phyloP scores from a whole-genome alignment of 2,113 vertebrate genomes.

The Hucho hucho region DNA sequence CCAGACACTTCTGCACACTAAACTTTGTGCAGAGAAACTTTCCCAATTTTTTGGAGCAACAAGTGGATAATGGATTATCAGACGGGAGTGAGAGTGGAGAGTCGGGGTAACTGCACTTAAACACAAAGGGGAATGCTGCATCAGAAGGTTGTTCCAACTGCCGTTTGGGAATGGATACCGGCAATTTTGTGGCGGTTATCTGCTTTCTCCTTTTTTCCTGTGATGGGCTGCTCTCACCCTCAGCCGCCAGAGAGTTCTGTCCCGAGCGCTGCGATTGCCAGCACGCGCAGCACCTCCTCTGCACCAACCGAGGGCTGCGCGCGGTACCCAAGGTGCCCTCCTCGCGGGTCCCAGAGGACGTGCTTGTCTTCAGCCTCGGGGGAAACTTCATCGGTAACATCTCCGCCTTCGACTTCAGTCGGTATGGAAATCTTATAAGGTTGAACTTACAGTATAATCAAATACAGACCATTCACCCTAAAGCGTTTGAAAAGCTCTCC shows the following conservation, averaged over 20 bases:
- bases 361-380: constrained; percentile 87
- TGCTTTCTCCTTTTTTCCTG: constrained; percentile 69
- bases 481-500: constrained; percentile 85
- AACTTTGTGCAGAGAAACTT: not conserved
- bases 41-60: constrained; percentile 11
- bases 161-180: constrained; percentile 53
- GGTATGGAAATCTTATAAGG: constrained; percentile 79
- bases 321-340: constrained; percentile 74
- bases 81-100: constrained; percentile 24
- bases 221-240: constrained; percentile 43
- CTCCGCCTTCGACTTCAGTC: constrained; percentile 83
- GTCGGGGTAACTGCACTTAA: constrained; percentile 48
- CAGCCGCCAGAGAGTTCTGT: constrained; percentile 70
- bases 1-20: not conserved
- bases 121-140: constrained; percentile 39
- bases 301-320: constrained; percentile 89
- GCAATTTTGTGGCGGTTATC: constrained; percentile 42
- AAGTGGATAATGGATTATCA: constrained; percentile 48
- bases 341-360: constrained; percentile 68
- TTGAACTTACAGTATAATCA: constrained; percentile 93
- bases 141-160: constrained; percentile 18
- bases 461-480: constrained; percentile 83
- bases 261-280: constrained; percentile 92
- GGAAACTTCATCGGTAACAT: constrained; percentile 93
- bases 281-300: constrained; percentile 86